Evolutionary conservation across 2,888 invertebrate genomes (phyloP), one percentile per base, ranked within the genome.

Genomic region (Drosophila tanythrix): DNA sequence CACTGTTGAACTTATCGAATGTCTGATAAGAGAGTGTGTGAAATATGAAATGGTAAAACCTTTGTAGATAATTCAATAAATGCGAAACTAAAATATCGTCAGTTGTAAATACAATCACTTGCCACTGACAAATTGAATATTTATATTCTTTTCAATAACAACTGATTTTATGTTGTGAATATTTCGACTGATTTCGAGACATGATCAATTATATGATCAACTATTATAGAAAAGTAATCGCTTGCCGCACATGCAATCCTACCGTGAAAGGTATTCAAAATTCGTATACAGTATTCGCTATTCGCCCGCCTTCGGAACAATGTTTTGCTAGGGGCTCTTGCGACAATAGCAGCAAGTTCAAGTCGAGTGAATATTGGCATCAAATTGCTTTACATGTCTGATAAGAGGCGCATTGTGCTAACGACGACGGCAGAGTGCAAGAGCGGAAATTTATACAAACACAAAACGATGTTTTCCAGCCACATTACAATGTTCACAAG

Each of bases 351-450:
- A 15, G 11, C 64, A 69, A 74, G 64, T 72, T 76, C 61, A 68
- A 73, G 48, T 74, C 74, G 50, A 62, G 48, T 63, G 62, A 51
- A 25, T 15, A 25, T 29, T 67, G 77, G 67, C 78, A 70, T 77
- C 48, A 78, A 78, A 78, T 77, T 70, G 66, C 61, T 35, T 38
- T 69, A 46, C 62, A 67, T 21, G 55, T 11, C 48, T 25, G 76
- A 76, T 77, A 66, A 73, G 65, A 38, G 15, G 8, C 13, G 21
- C 15, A 10, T 31, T 31, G 56, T 21, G 18, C 18, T n/a, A 15
- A 13, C 5, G 15, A 35, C 8, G 35, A 21, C 21, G 15, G 27
- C 50, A 27, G 36, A 15, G 10, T 25, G 15, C 3, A 51, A 27
- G 10, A 7, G 36, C 3, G 35, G 25, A 53, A 25, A 25, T 4